Percentiles rank a stretch among this genome's conserved stretches.
Conservation (phyloP, 2,797 vertebrate genomes). For the Otus scops region DNA sequence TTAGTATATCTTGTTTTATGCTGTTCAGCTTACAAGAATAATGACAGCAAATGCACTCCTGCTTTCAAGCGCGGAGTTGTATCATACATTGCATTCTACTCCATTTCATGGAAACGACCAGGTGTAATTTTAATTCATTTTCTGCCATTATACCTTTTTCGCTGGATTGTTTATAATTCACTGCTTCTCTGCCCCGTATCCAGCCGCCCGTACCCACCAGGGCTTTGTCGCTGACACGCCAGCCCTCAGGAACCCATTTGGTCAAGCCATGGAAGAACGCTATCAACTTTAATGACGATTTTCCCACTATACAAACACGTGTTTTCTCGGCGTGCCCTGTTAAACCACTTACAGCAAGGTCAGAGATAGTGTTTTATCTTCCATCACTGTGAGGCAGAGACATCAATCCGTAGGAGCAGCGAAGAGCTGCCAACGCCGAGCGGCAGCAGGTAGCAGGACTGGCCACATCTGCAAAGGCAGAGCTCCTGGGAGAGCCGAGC, state of each 20-base stretch:
- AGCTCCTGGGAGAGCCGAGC: neutral
- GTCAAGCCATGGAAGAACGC: neutral
- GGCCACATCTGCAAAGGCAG: neutral
- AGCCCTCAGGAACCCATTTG: neutral
- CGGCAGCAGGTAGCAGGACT: neutral
- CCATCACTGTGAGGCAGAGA: neutral
- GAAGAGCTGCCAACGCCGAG: neutral
- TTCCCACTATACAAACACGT: neutral
- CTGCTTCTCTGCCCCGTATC: neutral
- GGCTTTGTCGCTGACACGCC: neutral
- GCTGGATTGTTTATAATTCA: neutral
- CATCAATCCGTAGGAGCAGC: neutral
- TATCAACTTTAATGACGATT: neutral
- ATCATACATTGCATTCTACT: neutral
- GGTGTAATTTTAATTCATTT: conserved; percentile 14
- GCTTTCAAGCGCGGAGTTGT: neutral
- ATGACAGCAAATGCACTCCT: neutral
- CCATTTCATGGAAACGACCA: neutral
- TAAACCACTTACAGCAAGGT: neutral
- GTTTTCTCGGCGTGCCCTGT: fast-evolving
- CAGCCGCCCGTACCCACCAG: no score
- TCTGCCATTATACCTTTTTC: neutral
- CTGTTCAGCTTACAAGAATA: neutral
- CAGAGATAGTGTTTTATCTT: neutral
- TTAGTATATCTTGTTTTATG: neutral